phyloP scores from a whole-genome alignment of 2,888 invertebrate genomes.

The Brachyptera risi region DNA sequence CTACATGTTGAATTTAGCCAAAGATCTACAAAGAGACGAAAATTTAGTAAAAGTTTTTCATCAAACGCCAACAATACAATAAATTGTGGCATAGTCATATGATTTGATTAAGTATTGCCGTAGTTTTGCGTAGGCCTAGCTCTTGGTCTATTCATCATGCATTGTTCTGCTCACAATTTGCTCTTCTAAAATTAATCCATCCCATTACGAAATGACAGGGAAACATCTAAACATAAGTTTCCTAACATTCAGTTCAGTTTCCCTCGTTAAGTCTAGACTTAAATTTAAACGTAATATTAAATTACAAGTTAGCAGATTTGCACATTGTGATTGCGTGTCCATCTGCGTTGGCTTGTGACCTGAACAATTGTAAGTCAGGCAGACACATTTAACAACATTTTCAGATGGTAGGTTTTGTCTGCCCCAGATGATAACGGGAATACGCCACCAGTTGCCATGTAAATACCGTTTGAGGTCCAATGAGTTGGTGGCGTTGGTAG shows the following conservation, averaged over 20 bases:
- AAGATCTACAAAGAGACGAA: no score
- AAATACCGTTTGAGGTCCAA: constrained; percentile 53
- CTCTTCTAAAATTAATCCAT: constrained; percentile 30
- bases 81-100: no score
- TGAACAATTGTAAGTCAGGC: constrained; percentile 37
- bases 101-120: no score
- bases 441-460: constrained; percentile 32
- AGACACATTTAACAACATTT: constrained; percentile 60
- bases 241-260: constrained; percentile 25
- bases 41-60: no score
- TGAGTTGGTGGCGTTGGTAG: constrained; percentile 76
- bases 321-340: constrained; percentile 1
- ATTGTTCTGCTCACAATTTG: constrained; percentile 35
- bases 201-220: constrained; percentile 29
- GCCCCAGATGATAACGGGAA: constrained; percentile 30
- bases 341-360: constrained; percentile 7
- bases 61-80: no score
- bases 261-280: neutral
- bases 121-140: no score
- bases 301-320: constrained; percentile 13
- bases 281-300: neutral
- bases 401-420: constrained; percentile 52
- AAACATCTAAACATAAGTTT: constrained; percentile 31
- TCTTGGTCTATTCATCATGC: no score
- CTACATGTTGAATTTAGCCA: no score